Percentiles rank a stretch among this genome's conserved stretches.
Evolutionary conservation across 1,140 invertebrate species (phyloP).

Genomic region (Armadillidium nasatum): DNA sequence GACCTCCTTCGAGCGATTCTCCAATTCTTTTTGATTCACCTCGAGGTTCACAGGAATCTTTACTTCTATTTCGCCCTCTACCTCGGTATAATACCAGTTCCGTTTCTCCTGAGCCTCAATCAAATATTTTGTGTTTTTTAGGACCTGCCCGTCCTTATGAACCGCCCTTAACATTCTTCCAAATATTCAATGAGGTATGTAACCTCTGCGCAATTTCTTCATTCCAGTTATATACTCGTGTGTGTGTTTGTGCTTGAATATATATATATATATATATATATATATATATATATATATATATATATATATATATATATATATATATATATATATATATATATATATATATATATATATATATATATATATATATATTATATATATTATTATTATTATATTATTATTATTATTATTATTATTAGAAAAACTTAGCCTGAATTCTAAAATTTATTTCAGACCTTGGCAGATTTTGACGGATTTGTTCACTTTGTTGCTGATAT

Average conservation of each 20-base stretch:
- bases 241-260: too few species aligned
- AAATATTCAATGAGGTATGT: conserved; percentile 32
- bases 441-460: conserved; percentile 52
- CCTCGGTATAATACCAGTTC: conserved; percentile 32
- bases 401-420: too few species aligned
- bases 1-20: conserved; percentile 42
- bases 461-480: conserved; percentile 61
- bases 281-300: too few species aligned
- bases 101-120: conserved; percentile 32
- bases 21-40: conserved; percentile 8
- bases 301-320: too few species aligned
- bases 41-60: conserved; percentile 30
- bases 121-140: conserved; percentile 37
- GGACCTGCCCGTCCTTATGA: conserved; percentile 34
- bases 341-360: too few species aligned
- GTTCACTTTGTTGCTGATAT: conserved; percentile 60
- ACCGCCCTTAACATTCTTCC: conserved; percentile 32
- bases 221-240: too few species aligned
- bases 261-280: too few species aligned
- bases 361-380: too few species aligned
- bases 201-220: too few species aligned
- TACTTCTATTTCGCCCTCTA: conserved; percentile 34
- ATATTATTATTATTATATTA: too few species aligned
- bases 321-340: too few species aligned
- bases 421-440: too few species aligned